Percentiles rank a stretch among this genome's conserved stretches.
phyloP scores from a whole-genome alignment of 2,888 invertebrate species.

The Agrochola litura region DNA sequence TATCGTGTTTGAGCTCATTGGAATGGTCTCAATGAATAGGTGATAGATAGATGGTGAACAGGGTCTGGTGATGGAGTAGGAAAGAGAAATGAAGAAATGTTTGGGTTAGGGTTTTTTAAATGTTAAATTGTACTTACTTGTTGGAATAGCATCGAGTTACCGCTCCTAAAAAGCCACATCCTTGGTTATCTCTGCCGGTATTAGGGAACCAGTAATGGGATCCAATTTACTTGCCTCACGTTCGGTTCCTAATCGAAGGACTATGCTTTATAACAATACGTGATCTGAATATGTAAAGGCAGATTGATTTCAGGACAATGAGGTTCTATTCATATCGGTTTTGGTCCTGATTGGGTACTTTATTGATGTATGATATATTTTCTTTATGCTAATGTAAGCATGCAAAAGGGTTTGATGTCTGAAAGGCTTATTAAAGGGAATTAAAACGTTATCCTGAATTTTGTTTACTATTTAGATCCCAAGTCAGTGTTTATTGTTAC shows the following conservation, averaged over 20 bases:
- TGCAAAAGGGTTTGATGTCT: not conserved
- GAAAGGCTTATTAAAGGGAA: too few relatives aligned
- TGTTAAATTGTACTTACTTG: too few relatives aligned
- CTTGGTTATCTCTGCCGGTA: slow-evolving; percentile 31
- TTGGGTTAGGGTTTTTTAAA: too few relatives aligned
- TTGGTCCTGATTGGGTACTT: slow-evolving; percentile 31
- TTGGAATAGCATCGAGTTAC: slow-evolving; percentile 5
- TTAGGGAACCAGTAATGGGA: slow-evolving; percentile 58
- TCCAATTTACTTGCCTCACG: slow-evolving; percentile 72
- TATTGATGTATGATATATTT: slow-evolving; percentile 4
- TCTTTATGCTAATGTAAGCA: not conserved
- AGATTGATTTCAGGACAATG: slow-evolving; percentile 52
- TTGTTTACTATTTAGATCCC: too few relatives aligned
- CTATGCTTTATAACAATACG: slow-evolving; percentile 73
- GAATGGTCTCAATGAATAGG: too few relatives aligned
- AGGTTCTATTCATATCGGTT: slow-evolving; percentile 24
- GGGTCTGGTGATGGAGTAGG: too few relatives aligned
- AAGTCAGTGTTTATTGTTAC: too few relatives aligned
- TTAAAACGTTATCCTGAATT: too few relatives aligned
- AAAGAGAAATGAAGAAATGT: too few relatives aligned
- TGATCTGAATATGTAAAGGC: slow-evolving; percentile 70
- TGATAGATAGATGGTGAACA: too few relatives aligned
- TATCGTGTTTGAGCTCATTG: too few relatives aligned
- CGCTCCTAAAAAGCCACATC: slow-evolving; percentile 10
- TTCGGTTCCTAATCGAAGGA: slow-evolving; percentile 74